Percentiles rank a stretch among this genome's conserved stretches.
These are phyloP conservation scores for Fragum sueziense DNA, from an alignment of 2,888 invertebrate genomes.

Conservation along the genomic window DNA sequence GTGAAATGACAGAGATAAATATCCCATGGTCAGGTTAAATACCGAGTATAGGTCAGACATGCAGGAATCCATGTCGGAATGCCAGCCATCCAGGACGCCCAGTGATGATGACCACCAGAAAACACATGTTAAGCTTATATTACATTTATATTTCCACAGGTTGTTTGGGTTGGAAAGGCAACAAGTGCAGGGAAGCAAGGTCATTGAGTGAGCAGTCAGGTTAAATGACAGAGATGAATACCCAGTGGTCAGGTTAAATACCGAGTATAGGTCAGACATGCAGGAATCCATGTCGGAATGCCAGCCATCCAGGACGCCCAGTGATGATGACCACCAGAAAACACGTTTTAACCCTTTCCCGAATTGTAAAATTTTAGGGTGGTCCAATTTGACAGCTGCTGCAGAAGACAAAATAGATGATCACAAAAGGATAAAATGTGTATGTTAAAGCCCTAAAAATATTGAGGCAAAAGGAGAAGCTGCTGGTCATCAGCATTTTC, in stretches of 20 bases:
- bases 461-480: too few relatives aligned
- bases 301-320: neutral
- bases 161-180: neutral
- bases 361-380: too few relatives aligned
- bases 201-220: neutral
- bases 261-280: slow-evolving; percentile 5
- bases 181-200: neutral
- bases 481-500: too few relatives aligned
- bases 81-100: neutral
- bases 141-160: too few relatives aligned
- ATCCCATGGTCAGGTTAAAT: slow-evolving; percentile 7
- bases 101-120: neutral
- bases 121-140: slow-evolving; percentile 13
- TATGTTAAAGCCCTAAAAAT: too few relatives aligned
- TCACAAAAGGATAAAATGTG: too few relatives aligned
- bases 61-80: slow-evolving; percentile 5
- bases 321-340: neutral
- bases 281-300: slow-evolving; percentile 5
- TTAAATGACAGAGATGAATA: slow-evolving; percentile 11
- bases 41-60: neutral
- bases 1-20: too few relatives aligned
- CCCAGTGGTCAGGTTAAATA: too few relatives aligned
- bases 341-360: slow-evolving; percentile 10
- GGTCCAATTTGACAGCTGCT: too few relatives aligned
- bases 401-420: too few relatives aligned